A percentile compares a stretch with the other conserved stretches of the same genome.
Evolutionary conservation across 2,797 vertebrate genomes (phyloP).

Genomic region (Acomys russatus): DNA sequence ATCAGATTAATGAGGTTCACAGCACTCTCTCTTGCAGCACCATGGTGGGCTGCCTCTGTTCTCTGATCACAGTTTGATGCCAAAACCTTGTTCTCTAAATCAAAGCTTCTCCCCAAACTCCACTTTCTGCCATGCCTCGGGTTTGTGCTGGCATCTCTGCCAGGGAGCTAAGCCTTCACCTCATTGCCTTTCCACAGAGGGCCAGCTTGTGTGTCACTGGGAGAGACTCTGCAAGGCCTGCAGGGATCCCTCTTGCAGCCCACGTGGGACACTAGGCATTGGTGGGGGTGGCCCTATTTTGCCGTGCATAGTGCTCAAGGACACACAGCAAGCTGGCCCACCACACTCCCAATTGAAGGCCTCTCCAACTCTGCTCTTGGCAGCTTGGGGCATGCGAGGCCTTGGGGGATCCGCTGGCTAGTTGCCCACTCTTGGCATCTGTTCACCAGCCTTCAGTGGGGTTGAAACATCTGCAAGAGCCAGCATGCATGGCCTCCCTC

Average conservation of each 20-base stretch:
- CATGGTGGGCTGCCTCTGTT: slow-evolving; percentile 41
- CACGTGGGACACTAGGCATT: background rate
- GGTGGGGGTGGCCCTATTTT: background rate
- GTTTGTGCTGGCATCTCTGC: slow-evolving; percentile 34
- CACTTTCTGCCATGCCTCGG: background rate
- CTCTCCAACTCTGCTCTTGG: background rate
- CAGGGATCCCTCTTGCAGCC: background rate
- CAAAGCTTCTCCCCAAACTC: slow-evolving; percentile 72
- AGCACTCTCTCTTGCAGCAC: background rate
- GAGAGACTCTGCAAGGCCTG: background rate
- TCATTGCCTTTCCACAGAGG: background rate
- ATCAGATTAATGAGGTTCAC: slow-evolving; percentile 79
- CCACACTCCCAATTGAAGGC: background rate
- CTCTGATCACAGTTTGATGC: slow-evolving; percentile 72
- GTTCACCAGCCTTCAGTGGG: slow-evolving; percentile 35
- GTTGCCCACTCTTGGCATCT: slow-evolving; percentile 38
- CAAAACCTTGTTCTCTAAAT: slow-evolving; percentile 80
- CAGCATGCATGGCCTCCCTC: background rate
- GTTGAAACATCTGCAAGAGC: slow-evolving; percentile 43
- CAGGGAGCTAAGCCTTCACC: slow-evolving; percentile 34
- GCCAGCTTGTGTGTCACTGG: background rate
- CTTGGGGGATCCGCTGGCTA: slow-evolving; percentile 6
- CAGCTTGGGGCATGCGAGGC: background rate
- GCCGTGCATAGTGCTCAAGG: background rate
- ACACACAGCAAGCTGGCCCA: background rate